Conservation (phyloP, 2,797 vertebrate species). For the Distichodus sexfasciatus region DNA sequence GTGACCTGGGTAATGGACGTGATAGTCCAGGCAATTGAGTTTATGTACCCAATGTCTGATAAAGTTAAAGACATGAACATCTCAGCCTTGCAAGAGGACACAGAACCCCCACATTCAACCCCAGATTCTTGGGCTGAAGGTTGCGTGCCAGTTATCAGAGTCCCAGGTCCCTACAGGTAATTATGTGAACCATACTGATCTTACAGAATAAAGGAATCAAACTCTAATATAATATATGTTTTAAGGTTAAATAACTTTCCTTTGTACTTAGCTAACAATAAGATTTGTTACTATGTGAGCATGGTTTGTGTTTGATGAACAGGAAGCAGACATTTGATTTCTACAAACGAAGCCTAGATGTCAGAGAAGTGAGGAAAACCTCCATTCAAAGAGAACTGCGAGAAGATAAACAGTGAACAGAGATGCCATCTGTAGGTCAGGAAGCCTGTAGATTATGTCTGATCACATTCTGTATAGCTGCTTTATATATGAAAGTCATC, state of each 20-base stretch:
- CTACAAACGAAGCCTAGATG: not conserved
- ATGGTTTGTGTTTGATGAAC: not conserved
- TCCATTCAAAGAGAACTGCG: not conserved
- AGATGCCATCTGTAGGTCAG: not conserved
- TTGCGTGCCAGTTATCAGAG: slow-evolving; percentile 57
- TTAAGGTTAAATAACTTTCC: too few relatives aligned
- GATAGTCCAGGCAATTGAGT: slow-evolving; percentile 68
- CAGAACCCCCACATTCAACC: slow-evolving; percentile 63
- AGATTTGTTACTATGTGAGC: slow-evolving; percentile 4
- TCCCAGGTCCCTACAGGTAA: slow-evolving; percentile 49
- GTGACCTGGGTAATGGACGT: slow-evolving; percentile 67
- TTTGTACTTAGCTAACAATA: too few relatives aligned
- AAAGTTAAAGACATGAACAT: slow-evolving; percentile 64
- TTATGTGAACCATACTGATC: not conserved
- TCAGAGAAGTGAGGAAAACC: slow-evolving; percentile 1
- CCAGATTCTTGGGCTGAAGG: slow-evolving; percentile 76
- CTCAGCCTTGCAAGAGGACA: slow-evolving; percentile 66
- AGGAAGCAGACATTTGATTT: not conserved
- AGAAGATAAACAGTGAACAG: slow-evolving; percentile 3
- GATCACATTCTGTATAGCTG: too few relatives aligned
- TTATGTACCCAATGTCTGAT: slow-evolving; percentile 71
- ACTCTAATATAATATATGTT: too few relatives aligned
- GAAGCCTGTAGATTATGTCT: too few relatives aligned
- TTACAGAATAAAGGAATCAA: not conserved
- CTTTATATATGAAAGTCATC: too few relatives aligned